Percentiles rank a stretch among this genome's conserved stretches.
These are phyloP conservation scores for Melanotaenia trifasciata DNA, from an alignment of 2,797 vertebrate species.

Conservation along the genomic window DNA sequence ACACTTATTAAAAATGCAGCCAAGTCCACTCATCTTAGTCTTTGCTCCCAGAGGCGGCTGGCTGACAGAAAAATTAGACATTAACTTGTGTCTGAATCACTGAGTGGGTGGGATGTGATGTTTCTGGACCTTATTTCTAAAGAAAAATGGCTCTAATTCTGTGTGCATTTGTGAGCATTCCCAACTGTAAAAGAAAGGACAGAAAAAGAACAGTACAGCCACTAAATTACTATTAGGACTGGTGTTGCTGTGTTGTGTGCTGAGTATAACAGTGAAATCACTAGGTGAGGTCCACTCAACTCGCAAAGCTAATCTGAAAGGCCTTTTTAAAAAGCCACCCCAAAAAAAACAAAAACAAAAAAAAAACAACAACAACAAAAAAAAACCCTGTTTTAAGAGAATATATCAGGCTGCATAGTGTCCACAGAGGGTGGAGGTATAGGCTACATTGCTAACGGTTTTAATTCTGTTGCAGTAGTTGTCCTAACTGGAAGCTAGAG, in stretches of 20 bases:
- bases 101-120: slow-evolving; percentile 59
- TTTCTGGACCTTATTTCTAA: slow-evolving; percentile 25
- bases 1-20: slow-evolving; percentile 64
- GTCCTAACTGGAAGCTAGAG: not conserved
- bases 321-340: not conserved
- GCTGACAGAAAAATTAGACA: slow-evolving; percentile 40
- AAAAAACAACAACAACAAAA: no score
- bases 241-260: not conserved
- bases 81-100: slow-evolving; percentile 69
- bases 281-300: not conserved
- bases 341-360: not conserved
- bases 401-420: not conserved
- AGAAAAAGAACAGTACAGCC: not conserved
- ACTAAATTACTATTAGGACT: not conserved
- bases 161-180: not conserved
- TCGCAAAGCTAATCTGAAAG: not conserved
- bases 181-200: not conserved
- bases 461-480: not conserved
- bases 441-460: not conserved
- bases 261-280: not conserved
- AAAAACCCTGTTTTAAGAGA: not conserved
- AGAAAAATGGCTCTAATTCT: slow-evolving; percentile 17
- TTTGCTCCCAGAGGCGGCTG: slow-evolving; percentile 51
- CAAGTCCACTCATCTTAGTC: slow-evolving; percentile 59
- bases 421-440: not conserved